Percentiles rank a stretch among this genome's conserved stretches.
phyloP scores from a whole-genome alignment of 2,113 vertebrate genomes.

The Callionymus lyra region DNA sequence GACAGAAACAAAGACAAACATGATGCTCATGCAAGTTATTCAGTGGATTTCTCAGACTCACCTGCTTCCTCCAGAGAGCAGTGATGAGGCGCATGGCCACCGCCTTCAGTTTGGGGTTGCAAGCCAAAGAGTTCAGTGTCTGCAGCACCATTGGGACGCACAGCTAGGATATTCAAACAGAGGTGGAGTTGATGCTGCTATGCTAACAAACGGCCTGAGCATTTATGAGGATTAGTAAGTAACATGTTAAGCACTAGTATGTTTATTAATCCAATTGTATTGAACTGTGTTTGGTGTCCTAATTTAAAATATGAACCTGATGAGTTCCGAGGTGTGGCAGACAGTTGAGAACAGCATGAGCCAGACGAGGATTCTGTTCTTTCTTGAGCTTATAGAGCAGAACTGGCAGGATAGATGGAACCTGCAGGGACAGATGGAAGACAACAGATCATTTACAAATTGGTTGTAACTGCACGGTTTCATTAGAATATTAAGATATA shows the following conservation, averaged over 20 bases:
- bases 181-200: too few species aligned
- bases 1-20: not conserved
- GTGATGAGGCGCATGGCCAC: conserved; percentile 79
- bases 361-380: conserved; percentile 68
- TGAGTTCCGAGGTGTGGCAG: conserved; percentile 83
- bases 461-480: too few species aligned
- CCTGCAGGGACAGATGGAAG: too few species aligned
- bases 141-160: conserved; percentile 82
- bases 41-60: conserved; percentile 24
- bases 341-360: conserved; percentile 75
- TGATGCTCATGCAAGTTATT: too few species aligned
- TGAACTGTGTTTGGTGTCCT: not conserved
- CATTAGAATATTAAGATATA: not conserved
- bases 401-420: conserved; percentile 80
- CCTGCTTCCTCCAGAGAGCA: conserved; percentile 90
- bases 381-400: conserved; percentile 81
- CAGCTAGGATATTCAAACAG: conserved; percentile 62
- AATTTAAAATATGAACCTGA: conserved; percentile 66
- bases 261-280: not conserved
- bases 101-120: conserved; percentile 71
- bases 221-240: not conserved
- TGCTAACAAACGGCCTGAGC: not conserved
- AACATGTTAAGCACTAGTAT: not conserved
- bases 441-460: too few species aligned
- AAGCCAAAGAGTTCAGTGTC: conserved; percentile 74